Percentiles rank a stretch among this genome's conserved stretches.
These are phyloP conservation scores for Drosophila birchii DNA, from an alignment of 2,888 invertebrate species.

Conservation along the genomic window DNA sequence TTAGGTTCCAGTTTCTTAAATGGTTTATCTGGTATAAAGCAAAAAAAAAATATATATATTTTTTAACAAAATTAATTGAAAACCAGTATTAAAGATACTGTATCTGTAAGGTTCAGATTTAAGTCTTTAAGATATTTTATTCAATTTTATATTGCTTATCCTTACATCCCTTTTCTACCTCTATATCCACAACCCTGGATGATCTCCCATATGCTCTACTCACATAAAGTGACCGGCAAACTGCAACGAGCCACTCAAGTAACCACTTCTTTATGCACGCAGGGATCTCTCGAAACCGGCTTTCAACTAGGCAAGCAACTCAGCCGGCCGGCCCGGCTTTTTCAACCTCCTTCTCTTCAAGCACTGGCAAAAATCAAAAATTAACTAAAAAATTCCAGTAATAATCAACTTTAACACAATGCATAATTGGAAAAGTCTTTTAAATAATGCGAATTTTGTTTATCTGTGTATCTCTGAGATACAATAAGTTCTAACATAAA, in stretches of 20 bases:
- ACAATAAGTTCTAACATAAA: background rate
- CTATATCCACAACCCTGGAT: constrained; percentile 16
- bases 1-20: background rate
- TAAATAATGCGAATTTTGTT: background rate
- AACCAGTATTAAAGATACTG: background rate
- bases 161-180: background rate
- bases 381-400: background rate
- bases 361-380: background rate
- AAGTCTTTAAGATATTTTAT: background rate
- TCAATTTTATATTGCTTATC: background rate
- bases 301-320: constrained; percentile 47
- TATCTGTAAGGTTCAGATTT: background rate
- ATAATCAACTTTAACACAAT: background rate
- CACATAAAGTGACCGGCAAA: constrained; percentile 54
- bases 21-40: background rate
- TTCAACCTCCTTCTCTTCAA: constrained; percentile 1
- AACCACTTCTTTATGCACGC: constrained; percentile 49
- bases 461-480: background rate
- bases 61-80: background rate
- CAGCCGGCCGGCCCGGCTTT: constrained; percentile 34
- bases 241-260: constrained; percentile 66
- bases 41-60: background rate
- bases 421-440: rapidly evolving
- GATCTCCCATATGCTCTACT: constrained; percentile 16
- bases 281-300: constrained; percentile 67